Conservation (phyloP, 64 coral and sea anemone species). For the Pocillopora damicornis region DNA sequence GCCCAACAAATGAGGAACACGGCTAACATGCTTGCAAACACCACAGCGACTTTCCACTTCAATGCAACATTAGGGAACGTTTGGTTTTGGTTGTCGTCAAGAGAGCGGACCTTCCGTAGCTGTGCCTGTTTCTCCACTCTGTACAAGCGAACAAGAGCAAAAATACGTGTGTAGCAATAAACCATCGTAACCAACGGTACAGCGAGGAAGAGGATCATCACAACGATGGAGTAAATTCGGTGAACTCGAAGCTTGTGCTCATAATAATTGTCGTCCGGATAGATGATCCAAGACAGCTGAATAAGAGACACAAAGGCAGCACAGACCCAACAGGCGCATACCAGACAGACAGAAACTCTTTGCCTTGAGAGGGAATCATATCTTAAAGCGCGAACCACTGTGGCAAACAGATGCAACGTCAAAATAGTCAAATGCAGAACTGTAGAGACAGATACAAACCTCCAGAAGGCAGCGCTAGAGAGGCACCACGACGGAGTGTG, state of each 20-base stretch:
- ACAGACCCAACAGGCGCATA: not conserved
- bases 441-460: slow-evolving; percentile 49
- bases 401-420: slow-evolving; percentile 44
- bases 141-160: slow-evolving; percentile 4
- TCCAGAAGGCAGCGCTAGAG: slow-evolving; percentile 16
- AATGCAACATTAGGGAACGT: not conserved
- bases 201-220: slow-evolving; percentile 17
- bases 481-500: not conserved
- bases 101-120: not conserved
- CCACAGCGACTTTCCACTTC: slow-evolving; percentile 36
- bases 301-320: slow-evolving; percentile 27
- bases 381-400: slow-evolving; percentile 41
- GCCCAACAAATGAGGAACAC: slow-evolving; percentile 58
- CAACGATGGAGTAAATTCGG: not conserved
- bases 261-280: not conserved
- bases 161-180: slow-evolving; percentile 22
- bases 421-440: slow-evolving; percentile 47
- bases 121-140: slow-evolving; percentile 3
- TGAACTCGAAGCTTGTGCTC: not conserved
- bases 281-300: slow-evolving; percentile 40
- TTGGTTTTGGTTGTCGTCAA: not conserved
- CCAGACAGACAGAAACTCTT: not conserved
- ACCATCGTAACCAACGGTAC: slow-evolving; percentile 23
- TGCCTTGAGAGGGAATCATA: slow-evolving; percentile 14
- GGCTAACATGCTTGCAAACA: slow-evolving; percentile 40